phyloP scores from a whole-genome alignment of 2,797 vertebrate genomes.

The Hoplostethus atlanticus region DNA sequence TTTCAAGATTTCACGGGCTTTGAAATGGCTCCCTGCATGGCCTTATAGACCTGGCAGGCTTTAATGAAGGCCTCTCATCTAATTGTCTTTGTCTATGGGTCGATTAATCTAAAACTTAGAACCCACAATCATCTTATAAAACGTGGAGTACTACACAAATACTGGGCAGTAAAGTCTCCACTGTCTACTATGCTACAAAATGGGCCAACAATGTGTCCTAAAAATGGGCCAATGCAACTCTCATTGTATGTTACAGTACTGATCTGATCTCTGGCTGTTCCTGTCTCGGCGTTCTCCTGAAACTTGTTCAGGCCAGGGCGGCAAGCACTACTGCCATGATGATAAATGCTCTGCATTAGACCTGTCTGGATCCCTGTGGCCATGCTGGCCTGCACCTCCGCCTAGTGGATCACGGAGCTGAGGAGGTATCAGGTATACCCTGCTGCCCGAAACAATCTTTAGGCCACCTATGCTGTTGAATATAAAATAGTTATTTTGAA shows the following conservation, averaged over 20 bases:
- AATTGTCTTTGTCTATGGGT: conserved; percentile 15
- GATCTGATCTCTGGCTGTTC: conserved; percentile 52
- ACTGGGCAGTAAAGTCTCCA: not conserved
- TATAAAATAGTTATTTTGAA: conserved; percentile 31
- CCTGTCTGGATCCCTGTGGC: conserved; percentile 49
- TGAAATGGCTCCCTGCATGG: conserved; percentile 52
- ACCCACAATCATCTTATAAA: conserved; percentile 15
- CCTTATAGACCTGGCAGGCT: conserved; percentile 33
- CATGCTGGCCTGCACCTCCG: conserved; percentile 51
- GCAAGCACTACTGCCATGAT: conserved; percentile 61
- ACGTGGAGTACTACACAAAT: conserved; percentile 14
- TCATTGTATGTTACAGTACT: conserved; percentile 41
- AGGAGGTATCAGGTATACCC: conserved; percentile 50
- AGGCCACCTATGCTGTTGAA: conserved; percentile 20
- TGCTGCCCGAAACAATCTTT: conserved; percentile 22
- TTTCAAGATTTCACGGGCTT: conserved; percentile 65
- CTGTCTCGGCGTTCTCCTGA: conserved; percentile 68
- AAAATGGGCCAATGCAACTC: conserved; percentile 24
- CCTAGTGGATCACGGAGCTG: conserved; percentile 52
- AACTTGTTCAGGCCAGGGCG: conserved; percentile 42
- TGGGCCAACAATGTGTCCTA: conserved; percentile 37
- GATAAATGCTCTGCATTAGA: conserved; percentile 75
- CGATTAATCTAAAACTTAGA: conserved; percentile 35
- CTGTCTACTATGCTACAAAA: conserved; percentile 10
- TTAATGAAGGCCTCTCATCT: conserved; percentile 43